phyloP scores from a whole-genome alignment of 92 coral and sea anemone species.

The Palythoa heliodiscus region DNA sequence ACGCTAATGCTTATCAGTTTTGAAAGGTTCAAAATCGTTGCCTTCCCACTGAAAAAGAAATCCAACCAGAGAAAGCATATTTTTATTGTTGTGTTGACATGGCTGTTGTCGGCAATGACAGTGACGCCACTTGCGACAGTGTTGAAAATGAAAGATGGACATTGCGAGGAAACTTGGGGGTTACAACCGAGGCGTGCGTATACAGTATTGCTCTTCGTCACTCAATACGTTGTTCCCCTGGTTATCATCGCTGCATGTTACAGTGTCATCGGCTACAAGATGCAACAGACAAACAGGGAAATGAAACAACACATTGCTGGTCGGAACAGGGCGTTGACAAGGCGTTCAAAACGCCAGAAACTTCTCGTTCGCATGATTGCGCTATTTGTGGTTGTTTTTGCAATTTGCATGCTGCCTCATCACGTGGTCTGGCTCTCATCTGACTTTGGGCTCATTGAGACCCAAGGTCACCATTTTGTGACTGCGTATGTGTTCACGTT shows the following conservation, averaged over 20 bases:
- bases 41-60: conserved; percentile 43
- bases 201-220: conserved; percentile 62
- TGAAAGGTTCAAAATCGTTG: conserved; percentile 73
- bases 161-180: conserved; percentile 77
- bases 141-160: conserved; percentile 51
- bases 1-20: conserved; percentile 66
- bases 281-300: conserved; percentile 55
- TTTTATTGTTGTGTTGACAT: conserved; percentile 46
- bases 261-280: conserved; percentile 55
- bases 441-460: conserved; percentile 52
- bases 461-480: conserved; percentile 34
- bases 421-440: conserved; percentile 77
- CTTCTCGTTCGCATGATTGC: conserved; percentile 76
- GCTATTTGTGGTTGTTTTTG: conserved; percentile 72
- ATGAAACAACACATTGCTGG: conserved; percentile 60
- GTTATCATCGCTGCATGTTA: conserved; percentile 65
- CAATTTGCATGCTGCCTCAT: conserved; percentile 85
- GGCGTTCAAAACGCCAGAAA: conserved; percentile 53
- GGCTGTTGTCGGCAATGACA: conserved; percentile 58
- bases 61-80: conserved; percentile 20
- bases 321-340: conserved; percentile 50
- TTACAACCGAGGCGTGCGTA: conserved; percentile 37
- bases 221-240: conserved; percentile 72
- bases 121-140: conserved; percentile 68
- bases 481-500: conserved; percentile 76